Conservation (phyloP, 1,140 invertebrate genomes). For the Bombus confusus region DNA sequence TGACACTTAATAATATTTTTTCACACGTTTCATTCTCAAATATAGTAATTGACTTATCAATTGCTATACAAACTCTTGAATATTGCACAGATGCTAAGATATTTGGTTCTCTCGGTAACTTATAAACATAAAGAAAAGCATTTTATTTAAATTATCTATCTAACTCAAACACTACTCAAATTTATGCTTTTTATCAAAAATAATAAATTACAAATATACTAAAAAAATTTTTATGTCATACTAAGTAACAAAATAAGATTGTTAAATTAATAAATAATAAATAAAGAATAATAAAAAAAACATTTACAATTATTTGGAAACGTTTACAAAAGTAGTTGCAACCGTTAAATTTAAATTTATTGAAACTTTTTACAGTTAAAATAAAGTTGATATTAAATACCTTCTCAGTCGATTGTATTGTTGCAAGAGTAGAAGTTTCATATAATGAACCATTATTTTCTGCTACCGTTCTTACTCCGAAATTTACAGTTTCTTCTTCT, state of each 20-base stretch:
- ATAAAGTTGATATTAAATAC: slow-evolving; percentile 40
- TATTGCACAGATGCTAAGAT: slow-evolving; percentile 69
- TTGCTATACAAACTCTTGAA: slow-evolving; percentile 71
- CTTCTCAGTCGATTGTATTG: slow-evolving; percentile 70
- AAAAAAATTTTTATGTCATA: not conserved
- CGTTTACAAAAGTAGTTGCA: not conserved
- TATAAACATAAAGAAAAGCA: slow-evolving; percentile 18
- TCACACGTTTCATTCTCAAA: slow-evolving; percentile 74
- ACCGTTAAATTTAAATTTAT: not conserved
- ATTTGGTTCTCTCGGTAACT: slow-evolving; percentile 66
- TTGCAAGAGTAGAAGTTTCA: slow-evolving; percentile 78
- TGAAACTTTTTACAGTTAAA: not conserved
- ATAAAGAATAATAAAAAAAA: not conserved
- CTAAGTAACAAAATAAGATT: not conserved
- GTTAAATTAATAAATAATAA: not conserved
- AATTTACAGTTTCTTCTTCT: slow-evolving; percentile 81
- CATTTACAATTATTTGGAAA: no score
- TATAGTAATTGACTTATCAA: slow-evolving; percentile 76
- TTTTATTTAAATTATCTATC: not conserved
- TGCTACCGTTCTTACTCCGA: slow-evolving; percentile 75
- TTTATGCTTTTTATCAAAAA: not conserved
- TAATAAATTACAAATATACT: not conserved
- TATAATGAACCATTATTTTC: slow-evolving; percentile 77
- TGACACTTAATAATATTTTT: slow-evolving; percentile 66
- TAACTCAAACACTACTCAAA: not conserved